Base-by-base conservation (phyloP, 2,797 vertebrate species). In the Toxotes lorentzi region DNA sequence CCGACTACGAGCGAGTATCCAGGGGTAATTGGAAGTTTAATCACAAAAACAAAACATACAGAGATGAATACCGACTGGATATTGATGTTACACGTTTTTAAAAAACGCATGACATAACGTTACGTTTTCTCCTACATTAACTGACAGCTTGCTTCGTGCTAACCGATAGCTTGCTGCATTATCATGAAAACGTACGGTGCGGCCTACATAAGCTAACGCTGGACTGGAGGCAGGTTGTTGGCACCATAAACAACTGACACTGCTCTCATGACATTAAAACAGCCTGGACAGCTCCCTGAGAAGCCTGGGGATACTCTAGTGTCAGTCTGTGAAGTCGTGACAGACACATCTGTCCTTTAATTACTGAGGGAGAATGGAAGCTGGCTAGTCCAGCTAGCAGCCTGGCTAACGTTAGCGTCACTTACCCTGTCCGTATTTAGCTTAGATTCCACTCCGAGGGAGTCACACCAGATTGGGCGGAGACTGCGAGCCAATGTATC, bases 351-450 rank as follows among this genome's bases (percentile, higher is more conserved):
- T 64, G 69, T 11, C 53, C 43, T 90, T 85, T 83, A 86, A 88
- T 88, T 71, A 50, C 45, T 69, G 57, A 66, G 54, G 40, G 74
- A 82, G 59, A 76, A 47, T 66, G 27, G 30, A 66, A 54, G 73
- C 69, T 79, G 68, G 81, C 78, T 84, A 88, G 76, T 80, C 48
- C 54, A 57, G 47, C 43, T 91, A 91, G 83, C 91, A 70, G 38
- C 45, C 65, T 17, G 74, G 89, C 89, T 92, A 92, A 74, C 85
- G 79, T 70, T 91, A 93, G 85, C 89, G 85, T 89, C 93, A 96
- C 96, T 96, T 92, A 96, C 96, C 95, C 94, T 93, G 94, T 93
- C 91, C 95, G 93, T 94, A 88, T 95, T 94, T 94, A 94, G 92
- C 92, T 93, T 92, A 93, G 93, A 95, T 93, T 96, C 94, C 95